A percentile compares a stretch with the other conserved stretches of the same genome.
Evolutionary conservation across 2,113 vertebrate species (phyloP).

Genomic region (Morone saxatilis): DNA sequence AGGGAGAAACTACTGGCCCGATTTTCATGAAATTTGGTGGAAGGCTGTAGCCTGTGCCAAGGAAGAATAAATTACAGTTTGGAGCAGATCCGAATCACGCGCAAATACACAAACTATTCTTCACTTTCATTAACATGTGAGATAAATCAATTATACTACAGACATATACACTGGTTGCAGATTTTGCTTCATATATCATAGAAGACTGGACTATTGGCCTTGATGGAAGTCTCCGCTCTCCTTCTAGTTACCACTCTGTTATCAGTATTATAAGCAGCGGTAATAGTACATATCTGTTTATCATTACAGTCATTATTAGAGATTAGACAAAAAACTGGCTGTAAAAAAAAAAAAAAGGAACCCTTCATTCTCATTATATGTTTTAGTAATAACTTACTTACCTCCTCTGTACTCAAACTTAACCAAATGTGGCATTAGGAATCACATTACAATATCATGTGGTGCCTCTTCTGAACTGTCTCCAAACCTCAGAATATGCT

Average conservation of each 20-base stretch:
- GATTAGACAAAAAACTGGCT: background rate
- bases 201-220: no score
- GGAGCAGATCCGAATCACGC: no score
- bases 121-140: background rate
- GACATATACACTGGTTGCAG: no score
- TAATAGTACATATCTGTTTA: background rate
- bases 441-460: constrained; percentile 55
- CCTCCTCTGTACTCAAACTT: constrained; percentile 25
- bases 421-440: constrained; percentile 54
- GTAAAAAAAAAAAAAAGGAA: background rate
- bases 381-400: constrained; percentile 45
- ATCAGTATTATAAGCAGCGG: background rate
- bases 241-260: background rate
- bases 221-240: no score
- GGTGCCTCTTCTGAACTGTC: constrained; percentile 37
- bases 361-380: background rate
- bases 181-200: no score
- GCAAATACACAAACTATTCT: no score
- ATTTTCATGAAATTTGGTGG: no score
- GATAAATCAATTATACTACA: no score
- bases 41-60: no score
- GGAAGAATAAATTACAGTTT: no score
- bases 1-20: no score
- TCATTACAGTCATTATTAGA: background rate
- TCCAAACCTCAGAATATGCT: constrained; percentile 52